These are phyloP conservation scores for Ptychobarbus kaznakovi DNA, from an alignment of 2,797 vertebrate genomes.

Conservation along the genomic window DNA sequence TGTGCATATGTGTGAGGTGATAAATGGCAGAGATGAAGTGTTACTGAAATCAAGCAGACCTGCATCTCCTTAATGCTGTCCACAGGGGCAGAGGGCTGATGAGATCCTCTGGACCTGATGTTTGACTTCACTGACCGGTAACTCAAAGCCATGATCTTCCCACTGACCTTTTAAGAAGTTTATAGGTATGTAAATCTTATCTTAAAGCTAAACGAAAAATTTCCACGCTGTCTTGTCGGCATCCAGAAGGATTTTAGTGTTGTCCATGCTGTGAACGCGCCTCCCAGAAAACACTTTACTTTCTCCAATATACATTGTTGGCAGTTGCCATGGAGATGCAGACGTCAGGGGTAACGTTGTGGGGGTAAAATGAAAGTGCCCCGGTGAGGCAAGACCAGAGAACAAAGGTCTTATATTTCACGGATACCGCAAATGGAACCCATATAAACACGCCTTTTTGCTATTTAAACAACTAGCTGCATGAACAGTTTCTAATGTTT, in stretches of 20 bases:
- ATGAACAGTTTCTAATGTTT: neutral
- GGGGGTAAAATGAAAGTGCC: conserved; percentile 25
- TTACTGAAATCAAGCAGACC: conserved; percentile 65
- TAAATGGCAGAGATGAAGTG: neutral
- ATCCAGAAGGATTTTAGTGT: conserved; percentile 14
- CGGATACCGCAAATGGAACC: neutral
- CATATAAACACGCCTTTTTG: neutral
- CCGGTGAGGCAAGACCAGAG: neutral
- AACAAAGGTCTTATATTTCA: neutral
- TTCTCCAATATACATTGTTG: conserved; percentile 57
- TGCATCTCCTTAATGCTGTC: conserved; percentile 73
- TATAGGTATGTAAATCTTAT: conserved; percentile 38
- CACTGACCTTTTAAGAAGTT: conserved; percentile 33
- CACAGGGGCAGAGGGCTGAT: conserved; percentile 56
- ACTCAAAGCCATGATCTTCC: conserved; percentile 69
- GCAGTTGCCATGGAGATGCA: conserved; percentile 74
- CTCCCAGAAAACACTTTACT: conserved; percentile 9
- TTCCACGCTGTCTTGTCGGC: conserved; percentile 21
- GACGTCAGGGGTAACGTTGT: conserved; percentile 23
- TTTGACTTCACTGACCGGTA: conserved; percentile 67
- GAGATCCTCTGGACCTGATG: conserved; percentile 63
- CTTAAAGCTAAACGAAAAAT: conserved; percentile 8
- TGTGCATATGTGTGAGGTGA: neutral
- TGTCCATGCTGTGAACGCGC: conserved; percentile 22
- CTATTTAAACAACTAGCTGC: neutral